These are phyloP conservation scores for Atherinosoma microstoma DNA, from an alignment of 2,797 vertebrate species.

Conservation along the genomic window DNA sequence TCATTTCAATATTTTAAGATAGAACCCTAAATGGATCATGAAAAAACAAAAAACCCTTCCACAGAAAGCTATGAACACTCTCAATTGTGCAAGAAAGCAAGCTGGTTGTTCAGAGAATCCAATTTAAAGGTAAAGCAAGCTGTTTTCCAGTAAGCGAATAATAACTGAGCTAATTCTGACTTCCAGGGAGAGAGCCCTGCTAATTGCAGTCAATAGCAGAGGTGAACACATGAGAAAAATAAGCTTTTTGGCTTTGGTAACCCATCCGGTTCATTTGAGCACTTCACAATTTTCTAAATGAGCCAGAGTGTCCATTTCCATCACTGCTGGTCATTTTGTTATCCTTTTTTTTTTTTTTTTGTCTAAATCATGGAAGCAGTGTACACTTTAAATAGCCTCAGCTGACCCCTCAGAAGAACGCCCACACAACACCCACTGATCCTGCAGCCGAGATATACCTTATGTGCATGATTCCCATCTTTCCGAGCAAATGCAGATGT, in stretches of 20 bases:
- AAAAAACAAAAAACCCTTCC: neutral
- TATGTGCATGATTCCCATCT: slow-evolving; percentile 60
- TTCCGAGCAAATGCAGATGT: slow-evolving; percentile 57
- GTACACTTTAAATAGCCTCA: slow-evolving; percentile 47
- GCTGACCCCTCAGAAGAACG: slow-evolving; percentile 65
- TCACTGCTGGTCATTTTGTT: slow-evolving; percentile 37
- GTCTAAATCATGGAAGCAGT: slow-evolving; percentile 35
- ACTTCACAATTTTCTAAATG: slow-evolving; percentile 26
- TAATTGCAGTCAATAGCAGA: slow-evolving; percentile 40
- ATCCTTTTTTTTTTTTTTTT: slow-evolving; percentile 22
- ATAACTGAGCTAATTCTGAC: slow-evolving; percentile 43
- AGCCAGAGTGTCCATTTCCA: slow-evolving; percentile 21
- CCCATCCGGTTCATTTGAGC: slow-evolving; percentile 22
- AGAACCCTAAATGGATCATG: slow-evolving; percentile 10
- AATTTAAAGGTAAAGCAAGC: slow-evolving; percentile 26
- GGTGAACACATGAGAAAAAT: slow-evolving; percentile 11
- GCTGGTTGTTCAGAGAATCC: slow-evolving; percentile 24
- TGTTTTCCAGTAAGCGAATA: neutral
- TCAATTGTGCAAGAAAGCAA: slow-evolving; percentile 3
- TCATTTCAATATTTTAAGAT: slow-evolving; percentile 14
- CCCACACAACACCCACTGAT: slow-evolving; percentile 65
- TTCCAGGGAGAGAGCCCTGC: slow-evolving; percentile 25
- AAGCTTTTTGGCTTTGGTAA: slow-evolving; percentile 32
- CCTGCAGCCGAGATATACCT: slow-evolving; percentile 47
- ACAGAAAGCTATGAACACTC: slow-evolving; percentile 2